Conservation (phyloP, 2,797 vertebrate genomes). For the Anas capensis region DNA sequence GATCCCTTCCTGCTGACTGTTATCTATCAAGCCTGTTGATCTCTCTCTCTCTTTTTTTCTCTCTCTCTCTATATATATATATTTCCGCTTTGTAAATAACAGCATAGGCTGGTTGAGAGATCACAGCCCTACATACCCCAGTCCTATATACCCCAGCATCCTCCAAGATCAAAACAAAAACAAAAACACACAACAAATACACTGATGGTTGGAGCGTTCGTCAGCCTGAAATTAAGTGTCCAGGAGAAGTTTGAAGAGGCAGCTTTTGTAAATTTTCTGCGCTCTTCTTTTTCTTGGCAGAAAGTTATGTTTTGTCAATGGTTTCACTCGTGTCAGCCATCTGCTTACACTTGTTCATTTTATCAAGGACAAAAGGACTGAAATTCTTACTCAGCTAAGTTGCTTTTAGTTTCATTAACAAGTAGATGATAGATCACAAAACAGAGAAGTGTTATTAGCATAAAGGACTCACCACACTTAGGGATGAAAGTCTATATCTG, state of each 20-base stretch:
- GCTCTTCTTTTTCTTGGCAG: background rate
- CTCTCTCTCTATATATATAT: background rate
- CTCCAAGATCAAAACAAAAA: background rate
- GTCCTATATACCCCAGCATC: background rate
- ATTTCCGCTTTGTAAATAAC: background rate
- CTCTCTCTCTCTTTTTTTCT: background rate
- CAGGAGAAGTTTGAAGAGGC: background rate
- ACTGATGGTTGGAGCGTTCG: background rate
- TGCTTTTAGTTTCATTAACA: background rate
- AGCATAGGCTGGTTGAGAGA: background rate
- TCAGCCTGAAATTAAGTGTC: background rate
- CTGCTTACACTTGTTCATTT: background rate
- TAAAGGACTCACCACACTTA: background rate
- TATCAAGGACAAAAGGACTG: background rate
- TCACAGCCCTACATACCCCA: background rate
- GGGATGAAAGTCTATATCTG: background rate
- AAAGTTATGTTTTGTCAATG: background rate
- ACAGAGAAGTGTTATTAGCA: background rate
- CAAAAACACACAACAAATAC: background rate
- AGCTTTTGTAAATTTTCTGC: background rate
- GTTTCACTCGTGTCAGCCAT: background rate
- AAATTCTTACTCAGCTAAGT: background rate
- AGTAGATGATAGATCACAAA: background rate
- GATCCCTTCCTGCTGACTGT: background rate
- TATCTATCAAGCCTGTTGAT: background rate